A percentile compares a stretch with the other conserved stretches of the same genome.
Evolutionary conservation across 2,113 vertebrate genomes (phyloP).

Genomic region (Pao palembangensis): DNA sequence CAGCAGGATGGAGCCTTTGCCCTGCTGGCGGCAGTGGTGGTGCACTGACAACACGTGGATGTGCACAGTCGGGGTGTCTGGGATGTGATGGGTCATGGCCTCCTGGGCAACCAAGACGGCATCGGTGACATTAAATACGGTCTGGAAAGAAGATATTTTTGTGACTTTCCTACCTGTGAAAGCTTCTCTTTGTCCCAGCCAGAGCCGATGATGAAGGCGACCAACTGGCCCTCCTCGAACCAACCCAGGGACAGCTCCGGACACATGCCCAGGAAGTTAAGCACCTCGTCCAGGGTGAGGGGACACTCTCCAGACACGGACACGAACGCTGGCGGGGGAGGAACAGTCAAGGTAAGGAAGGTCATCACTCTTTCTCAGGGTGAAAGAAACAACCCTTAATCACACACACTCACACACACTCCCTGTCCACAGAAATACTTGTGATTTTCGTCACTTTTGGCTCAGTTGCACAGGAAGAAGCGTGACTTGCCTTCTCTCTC

Average conservation of each 20-base stretch:
- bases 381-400: neutral
- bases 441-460: too few species aligned
- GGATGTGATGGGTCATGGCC: slow-evolving; percentile 74
- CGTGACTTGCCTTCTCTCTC: slow-evolving; percentile 73
- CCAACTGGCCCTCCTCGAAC: slow-evolving; percentile 79
- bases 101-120: slow-evolving; percentile 52
- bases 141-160: neutral
- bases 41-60: slow-evolving; percentile 79
- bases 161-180: slow-evolving; percentile 61
- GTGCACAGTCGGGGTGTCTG: slow-evolving; percentile 65
- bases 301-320: slow-evolving; percentile 80
- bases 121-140: neutral
- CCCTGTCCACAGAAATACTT: too few species aligned
- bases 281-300: slow-evolving; percentile 74
- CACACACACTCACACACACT: too few species aligned
- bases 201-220: slow-evolving; percentile 79
- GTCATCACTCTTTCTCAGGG: neutral
- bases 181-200: slow-evolving; percentile 78
- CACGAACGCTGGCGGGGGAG: slow-evolving; percentile 67
- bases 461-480: neutral
- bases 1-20: slow-evolving; percentile 77
- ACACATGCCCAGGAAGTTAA: slow-evolving; percentile 73
- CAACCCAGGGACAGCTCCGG: slow-evolving; percentile 78
- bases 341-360: neutral
- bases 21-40: slow-evolving; percentile 78